Percentiles rank a stretch among this genome's conserved stretches.
Evolutionary conservation across 1,140 invertebrate genomes (phyloP).

Genomic region (Mesaphorura yosii): DNA sequence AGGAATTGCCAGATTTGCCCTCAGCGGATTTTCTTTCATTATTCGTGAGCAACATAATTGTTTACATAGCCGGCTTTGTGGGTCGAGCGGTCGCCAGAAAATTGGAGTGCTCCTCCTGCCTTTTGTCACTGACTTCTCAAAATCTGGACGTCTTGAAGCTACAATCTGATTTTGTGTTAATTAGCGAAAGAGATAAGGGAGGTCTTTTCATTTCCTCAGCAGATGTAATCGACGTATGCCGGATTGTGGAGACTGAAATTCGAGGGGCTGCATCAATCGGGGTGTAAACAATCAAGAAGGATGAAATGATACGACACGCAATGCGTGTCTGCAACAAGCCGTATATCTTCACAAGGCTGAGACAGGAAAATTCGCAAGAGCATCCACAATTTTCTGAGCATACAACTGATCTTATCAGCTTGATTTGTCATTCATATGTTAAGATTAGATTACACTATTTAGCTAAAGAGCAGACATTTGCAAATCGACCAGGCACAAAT

Average conservation of each 20-base stretch:
- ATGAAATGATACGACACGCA: background rate
- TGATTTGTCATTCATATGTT: background rate
- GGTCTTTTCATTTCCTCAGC: constrained; percentile 3
- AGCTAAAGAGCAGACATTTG: background rate
- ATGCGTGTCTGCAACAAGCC: background rate
- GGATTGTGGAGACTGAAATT: background rate
- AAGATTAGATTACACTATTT: background rate
- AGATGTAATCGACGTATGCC: background rate
- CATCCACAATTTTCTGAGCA: background rate
- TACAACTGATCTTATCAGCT: background rate
- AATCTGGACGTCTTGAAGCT: background rate
- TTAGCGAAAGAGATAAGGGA: constrained; percentile 2
- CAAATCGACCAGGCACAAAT: background rate
- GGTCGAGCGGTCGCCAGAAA: background rate
- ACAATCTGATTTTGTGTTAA: background rate
- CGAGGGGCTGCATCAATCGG: background rate
- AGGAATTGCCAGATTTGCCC: background rate
- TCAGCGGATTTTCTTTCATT: constrained; percentile 32
- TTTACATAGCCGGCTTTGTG: constrained; percentile 31
- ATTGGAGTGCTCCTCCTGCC: background rate
- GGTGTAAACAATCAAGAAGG: background rate
- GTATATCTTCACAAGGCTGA: background rate
- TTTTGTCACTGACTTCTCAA: background rate
- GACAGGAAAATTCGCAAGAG: background rate
- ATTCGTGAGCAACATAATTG: constrained; percentile 32